Conservation (phyloP, 2,888 invertebrate species). For the Meiosimyza decipiens region DNA sequence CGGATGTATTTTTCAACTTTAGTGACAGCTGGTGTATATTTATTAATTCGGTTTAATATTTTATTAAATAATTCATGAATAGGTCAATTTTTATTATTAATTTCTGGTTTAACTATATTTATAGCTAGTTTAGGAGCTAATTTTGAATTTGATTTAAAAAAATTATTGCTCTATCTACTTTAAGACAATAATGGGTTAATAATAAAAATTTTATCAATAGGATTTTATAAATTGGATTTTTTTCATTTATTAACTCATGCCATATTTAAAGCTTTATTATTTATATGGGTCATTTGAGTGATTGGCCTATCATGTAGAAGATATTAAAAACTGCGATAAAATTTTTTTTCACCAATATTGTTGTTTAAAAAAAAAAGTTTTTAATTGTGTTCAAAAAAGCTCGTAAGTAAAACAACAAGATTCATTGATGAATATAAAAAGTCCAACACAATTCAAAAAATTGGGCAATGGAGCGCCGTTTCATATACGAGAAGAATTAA, state of each 20-base stretch:
- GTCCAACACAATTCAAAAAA: too few relatives aligned
- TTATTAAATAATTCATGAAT: slow-evolving; percentile 67
- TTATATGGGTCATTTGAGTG: too few relatives aligned
- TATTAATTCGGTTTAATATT: slow-evolving; percentile 77
- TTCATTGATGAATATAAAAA: too few relatives aligned
- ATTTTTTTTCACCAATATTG: too few relatives aligned
- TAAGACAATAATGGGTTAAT: slow-evolving; percentile 81
- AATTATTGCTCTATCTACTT: slow-evolving; percentile 81
- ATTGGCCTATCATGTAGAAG: too few relatives aligned
- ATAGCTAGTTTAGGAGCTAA: slow-evolving; percentile 72
- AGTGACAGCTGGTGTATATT: slow-evolving; percentile 81
- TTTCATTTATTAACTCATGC: slow-evolving; percentile 81
- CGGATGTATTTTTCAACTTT: slow-evolving; percentile 84
- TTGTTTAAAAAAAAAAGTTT: too few relatives aligned
- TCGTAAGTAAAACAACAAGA: too few relatives aligned
- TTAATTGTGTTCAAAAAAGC: too few relatives aligned
- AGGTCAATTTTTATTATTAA: slow-evolving; percentile 69
- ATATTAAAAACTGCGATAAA: too few relatives aligned
- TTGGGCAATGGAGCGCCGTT: too few relatives aligned
- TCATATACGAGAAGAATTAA: too few relatives aligned
- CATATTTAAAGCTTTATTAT: slow-evolving; percentile 80
- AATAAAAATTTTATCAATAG: slow-evolving; percentile 73
- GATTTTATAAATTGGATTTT: slow-evolving; percentile 71
- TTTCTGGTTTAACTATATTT: slow-evolving; percentile 72
- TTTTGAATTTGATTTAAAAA: slow-evolving; percentile 79